Evolutionary conservation across 92 coral and sea anemone species (phyloP).

Genomic region (Palythoa caribaeorum): DNA sequence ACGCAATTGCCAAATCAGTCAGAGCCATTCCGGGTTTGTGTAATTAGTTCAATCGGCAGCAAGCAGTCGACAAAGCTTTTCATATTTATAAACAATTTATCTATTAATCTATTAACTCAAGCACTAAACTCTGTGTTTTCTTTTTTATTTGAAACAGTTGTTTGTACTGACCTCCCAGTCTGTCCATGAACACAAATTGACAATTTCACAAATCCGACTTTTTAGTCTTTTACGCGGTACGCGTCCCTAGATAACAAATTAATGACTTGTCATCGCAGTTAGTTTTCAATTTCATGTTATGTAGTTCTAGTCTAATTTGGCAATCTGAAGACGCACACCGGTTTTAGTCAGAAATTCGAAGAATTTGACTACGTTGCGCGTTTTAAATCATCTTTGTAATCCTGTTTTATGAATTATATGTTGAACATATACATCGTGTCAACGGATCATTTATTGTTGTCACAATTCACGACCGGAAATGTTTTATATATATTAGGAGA

Average conservation of each 20-base stretch:
- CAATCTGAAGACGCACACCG: neutral
- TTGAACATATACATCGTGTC: too few species aligned
- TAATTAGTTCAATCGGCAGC: too few species aligned
- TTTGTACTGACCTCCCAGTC: neutral
- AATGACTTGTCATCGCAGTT: neutral
- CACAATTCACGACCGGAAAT: too few species aligned
- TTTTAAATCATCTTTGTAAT: neutral
- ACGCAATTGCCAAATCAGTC: too few species aligned
- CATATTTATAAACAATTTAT: too few species aligned
- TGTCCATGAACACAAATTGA: neutral
- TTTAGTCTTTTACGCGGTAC: neutral
- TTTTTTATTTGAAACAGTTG: neutral
- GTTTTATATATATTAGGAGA: too few species aligned
- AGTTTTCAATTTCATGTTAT: neutral
- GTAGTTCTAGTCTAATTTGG: neutral
- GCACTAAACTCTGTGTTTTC: too few species aligned
- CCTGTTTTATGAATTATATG: neutral
- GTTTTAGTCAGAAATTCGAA: neutral
- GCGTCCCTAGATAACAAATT: neutral
- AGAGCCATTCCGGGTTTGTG: too few species aligned
- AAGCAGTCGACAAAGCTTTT: too few species aligned
- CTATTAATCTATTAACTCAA: too few species aligned
- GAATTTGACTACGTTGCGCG: neutral
- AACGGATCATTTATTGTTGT: too few species aligned
- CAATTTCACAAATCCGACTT: neutral